phyloP scores from a whole-genome alignment of 2,888 invertebrate genomes.

The Epinotia ramella region DNA sequence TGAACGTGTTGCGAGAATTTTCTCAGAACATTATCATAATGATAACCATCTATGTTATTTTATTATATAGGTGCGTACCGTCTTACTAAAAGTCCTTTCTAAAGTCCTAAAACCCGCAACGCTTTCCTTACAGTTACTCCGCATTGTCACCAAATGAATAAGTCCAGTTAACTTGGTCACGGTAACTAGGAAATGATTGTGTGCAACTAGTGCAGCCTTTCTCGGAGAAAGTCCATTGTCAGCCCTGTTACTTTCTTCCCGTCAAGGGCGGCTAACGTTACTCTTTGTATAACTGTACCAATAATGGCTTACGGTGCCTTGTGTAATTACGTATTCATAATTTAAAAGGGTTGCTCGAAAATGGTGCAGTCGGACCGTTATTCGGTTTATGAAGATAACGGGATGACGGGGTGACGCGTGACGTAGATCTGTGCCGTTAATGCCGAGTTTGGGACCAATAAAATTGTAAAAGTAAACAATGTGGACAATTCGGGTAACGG shows the following conservation, averaged over 20 bases:
- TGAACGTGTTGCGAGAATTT: neutral
- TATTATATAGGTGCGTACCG: no score
- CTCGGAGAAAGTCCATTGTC: conserved; percentile 78
- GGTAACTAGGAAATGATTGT: conserved; percentile 69
- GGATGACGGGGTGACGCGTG: conserved; percentile 66
- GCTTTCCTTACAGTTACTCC: conserved; percentile 29
- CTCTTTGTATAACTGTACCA: conserved; percentile 74
- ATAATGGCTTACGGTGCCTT: conserved; percentile 74
- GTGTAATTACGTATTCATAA: conserved; percentile 79
- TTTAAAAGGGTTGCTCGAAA: conserved; percentile 78
- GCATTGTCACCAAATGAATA: conserved; percentile 33
- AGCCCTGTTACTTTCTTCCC: conserved; percentile 69
- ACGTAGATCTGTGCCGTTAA: conserved; percentile 58
- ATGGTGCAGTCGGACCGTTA: conserved; percentile 76
- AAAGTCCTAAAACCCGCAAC: conserved; percentile 9
- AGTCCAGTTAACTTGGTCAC: conserved; percentile 66
- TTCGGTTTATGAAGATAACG: conserved; percentile 70
- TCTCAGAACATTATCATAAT: neutral
- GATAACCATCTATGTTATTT: no score
- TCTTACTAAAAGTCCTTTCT: neutral
- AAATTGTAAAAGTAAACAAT: conserved; percentile 47
- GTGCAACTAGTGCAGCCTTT: conserved; percentile 63
- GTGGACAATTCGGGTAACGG: conserved; percentile 67
- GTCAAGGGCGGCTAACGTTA: conserved; percentile 68
- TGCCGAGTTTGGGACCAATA: conserved; percentile 51